A percentile compares a stretch with the other conserved stretches of the same genome.
phyloP scores from a whole-genome alignment of 2,113 vertebrate species.

The Triplophysa rosa region DNA sequence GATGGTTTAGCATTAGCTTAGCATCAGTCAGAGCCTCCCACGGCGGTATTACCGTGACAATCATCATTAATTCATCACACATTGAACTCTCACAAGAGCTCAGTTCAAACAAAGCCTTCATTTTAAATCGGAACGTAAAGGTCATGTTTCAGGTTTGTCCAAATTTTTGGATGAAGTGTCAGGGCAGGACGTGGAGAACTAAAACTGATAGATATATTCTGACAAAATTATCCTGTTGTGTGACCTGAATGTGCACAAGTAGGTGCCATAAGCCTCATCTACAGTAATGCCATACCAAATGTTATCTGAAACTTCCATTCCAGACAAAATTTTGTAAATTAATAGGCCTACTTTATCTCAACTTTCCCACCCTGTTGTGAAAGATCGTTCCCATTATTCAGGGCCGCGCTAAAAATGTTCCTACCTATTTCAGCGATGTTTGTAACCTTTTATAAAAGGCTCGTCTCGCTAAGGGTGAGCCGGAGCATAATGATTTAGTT shows the following conservation, averaged over 20 bases:
- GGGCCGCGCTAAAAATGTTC: not conserved
- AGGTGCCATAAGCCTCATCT: no score
- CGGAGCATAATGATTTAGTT: conserved; percentile 30
- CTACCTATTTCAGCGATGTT: not conserved
- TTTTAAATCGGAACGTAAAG: conserved; percentile 38
- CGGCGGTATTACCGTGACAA: conserved; percentile 28
- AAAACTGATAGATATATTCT: no score
- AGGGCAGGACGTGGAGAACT: no score
- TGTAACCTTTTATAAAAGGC: conserved; percentile 7
- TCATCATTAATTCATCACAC: conserved; percentile 72
- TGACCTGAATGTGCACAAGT: no score
- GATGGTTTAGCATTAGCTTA: conserved; percentile 24
- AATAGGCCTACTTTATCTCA: not conserved
- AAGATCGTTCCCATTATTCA: not conserved
- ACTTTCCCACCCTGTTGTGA: not conserved
- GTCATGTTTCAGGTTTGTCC: conserved; percentile 45
- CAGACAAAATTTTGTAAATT: no score
- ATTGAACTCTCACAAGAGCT: conserved; percentile 55
- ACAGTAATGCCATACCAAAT: no score
- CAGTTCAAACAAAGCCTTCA: conserved; percentile 44
- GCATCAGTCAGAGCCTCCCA: conserved; percentile 2
- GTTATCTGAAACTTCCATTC: no score
- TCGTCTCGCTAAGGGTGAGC: conserved; percentile 13
- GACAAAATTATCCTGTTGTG: no score
- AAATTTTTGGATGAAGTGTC: conserved; percentile 12